A percentile compares a stretch with the other conserved stretches of the same genome.
phyloP scores from a whole-genome alignment of 2,797 vertebrate genomes.

The Aldrovandia affinis region DNA sequence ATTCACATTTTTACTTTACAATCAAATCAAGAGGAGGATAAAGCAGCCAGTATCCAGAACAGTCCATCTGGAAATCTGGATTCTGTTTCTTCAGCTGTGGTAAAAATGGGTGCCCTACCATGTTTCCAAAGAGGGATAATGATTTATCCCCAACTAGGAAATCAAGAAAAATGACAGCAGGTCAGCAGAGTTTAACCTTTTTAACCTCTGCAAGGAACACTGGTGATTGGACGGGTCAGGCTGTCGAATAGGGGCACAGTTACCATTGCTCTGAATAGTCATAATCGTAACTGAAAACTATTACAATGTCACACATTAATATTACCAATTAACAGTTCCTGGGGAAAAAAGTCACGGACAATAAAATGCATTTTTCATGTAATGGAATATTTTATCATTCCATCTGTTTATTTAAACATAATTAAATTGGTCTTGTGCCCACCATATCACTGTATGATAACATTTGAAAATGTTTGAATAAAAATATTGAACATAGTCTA shows the following conservation, averaged over 20 bases:
- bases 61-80: not conserved
- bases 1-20: too few relatives aligned
- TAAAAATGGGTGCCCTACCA: conserved; percentile 43
- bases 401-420: too few relatives aligned
- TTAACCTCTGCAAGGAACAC: conserved; percentile 59
- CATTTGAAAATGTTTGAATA: not conserved
- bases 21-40: too few relatives aligned
- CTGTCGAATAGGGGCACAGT: not conserved
- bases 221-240: not conserved
- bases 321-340: not conserved
- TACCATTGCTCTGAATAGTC: too few relatives aligned
- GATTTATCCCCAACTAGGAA: conserved; percentile 50
- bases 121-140: conserved; percentile 51
- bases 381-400: not conserved
- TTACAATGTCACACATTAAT: not conserved
- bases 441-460: not conserved
- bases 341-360: not conserved
- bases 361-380: not conserved
- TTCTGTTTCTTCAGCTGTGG: conserved; percentile 26
- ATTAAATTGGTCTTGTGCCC: not conserved
- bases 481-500: not conserved
- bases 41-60: not conserved
- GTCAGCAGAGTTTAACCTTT: conserved; percentile 40
- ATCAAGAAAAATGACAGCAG: conserved; percentile 62
- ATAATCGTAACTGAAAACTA: not conserved